Conservation (phyloP, 2,113 vertebrate species). For the Cinclus mexicanus region DNA sequence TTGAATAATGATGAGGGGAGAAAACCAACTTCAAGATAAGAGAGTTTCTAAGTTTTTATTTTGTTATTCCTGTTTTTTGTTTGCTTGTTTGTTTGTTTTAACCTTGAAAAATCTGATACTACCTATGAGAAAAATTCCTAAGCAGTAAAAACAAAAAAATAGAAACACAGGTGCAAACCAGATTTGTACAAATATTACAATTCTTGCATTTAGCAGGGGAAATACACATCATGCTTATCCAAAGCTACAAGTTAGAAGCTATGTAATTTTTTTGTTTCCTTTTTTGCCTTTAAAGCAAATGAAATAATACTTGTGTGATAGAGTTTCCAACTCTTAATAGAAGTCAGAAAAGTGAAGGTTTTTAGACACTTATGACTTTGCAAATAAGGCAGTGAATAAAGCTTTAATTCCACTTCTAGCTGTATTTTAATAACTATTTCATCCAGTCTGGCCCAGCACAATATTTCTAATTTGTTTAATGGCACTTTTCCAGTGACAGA, state of each 20-base stretch:
- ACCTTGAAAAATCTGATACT: not conserved
- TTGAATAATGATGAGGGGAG: not conserved
- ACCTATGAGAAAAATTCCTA: not conserved
- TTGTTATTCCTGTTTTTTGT: fast-evolving
- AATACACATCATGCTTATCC: not conserved
- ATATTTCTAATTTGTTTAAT: not conserved
- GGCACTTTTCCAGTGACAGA: not conserved
- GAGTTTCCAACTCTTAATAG: not conserved
- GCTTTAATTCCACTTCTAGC: not conserved
- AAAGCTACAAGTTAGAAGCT: not conserved
- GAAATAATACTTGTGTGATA: not conserved
- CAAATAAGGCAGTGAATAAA: not conserved
- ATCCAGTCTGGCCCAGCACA: not conserved
- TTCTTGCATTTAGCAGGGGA: not conserved
- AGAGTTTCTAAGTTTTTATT: not conserved
- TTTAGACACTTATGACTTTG: not conserved
- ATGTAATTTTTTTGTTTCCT: not conserved
- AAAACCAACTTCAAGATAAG: not conserved
- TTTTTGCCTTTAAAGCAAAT: not conserved
- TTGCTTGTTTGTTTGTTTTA: not conserved
- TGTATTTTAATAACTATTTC: not conserved
- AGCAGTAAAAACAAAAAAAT: not conserved
- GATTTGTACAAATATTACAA: not conserved
- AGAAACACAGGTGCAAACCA: not conserved
- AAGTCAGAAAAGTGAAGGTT: not conserved